Evolutionary conservation across 2,888 invertebrate genomes (phyloP).

Genomic region (Podabrus alpinus): DNA sequence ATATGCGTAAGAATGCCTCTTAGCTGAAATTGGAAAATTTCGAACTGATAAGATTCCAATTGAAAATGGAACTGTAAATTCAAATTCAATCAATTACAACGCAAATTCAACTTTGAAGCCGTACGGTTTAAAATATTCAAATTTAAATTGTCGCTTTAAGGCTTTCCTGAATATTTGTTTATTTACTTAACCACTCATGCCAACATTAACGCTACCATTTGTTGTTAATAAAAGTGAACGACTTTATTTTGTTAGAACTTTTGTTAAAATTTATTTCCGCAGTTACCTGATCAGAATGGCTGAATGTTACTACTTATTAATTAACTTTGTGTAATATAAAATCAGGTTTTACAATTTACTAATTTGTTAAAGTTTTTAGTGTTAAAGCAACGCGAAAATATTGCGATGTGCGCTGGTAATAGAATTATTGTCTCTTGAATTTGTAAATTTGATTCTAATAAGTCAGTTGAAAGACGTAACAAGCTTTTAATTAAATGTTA

Average conservation of each 20-base stretch:
- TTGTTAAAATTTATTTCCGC: too few relatives aligned
- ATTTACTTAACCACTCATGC: not conserved
- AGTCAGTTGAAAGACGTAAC: conserved; percentile 47
- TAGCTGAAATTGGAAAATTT: not conserved
- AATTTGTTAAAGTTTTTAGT: too few relatives aligned
- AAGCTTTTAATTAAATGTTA: conserved; percentile 50
- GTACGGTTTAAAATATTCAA: not conserved
- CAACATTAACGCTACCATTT: not conserved
- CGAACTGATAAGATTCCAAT: not conserved
- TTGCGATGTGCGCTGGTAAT: not conserved
- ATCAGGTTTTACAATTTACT: too few relatives aligned
- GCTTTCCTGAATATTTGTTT: not conserved
- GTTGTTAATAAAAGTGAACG: not conserved
- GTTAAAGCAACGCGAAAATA: not conserved
- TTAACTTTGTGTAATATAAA: too few relatives aligned
- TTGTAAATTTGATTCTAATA: conserved; percentile 41
- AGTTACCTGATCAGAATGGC: not conserved
- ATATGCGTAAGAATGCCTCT: not conserved
- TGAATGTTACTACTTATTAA: not conserved
- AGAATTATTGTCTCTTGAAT: conserved; percentile 32
- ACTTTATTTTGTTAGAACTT: not conserved
- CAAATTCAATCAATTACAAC: not conserved
- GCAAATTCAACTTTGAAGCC: not conserved
- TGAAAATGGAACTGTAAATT: not conserved
- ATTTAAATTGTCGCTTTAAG: not conserved